Percentiles rank a stretch among this genome's conserved stretches.
These are phyloP conservation scores for Coregonus clupeaformis DNA, from an alignment of 2,113 vertebrate species.

Conservation along the genomic window DNA sequence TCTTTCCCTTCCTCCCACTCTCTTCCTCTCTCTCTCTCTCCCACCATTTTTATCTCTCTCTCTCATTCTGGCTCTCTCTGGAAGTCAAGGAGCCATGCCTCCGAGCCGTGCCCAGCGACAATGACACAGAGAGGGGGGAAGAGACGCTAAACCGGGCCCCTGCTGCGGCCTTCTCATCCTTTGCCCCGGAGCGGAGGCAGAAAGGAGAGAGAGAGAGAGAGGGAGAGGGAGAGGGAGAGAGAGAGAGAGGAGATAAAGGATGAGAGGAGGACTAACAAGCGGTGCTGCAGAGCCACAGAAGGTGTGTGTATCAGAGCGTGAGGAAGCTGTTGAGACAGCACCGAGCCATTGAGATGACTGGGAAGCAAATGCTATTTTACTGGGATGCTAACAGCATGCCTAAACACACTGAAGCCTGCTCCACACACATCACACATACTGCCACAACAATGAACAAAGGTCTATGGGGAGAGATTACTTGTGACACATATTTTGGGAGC, in stretches of 20 bases:
- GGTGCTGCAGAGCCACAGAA: conserved; percentile 62
- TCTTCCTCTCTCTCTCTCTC: too few relatives aligned
- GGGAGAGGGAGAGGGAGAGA: neutral
- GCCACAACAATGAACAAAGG: conserved; percentile 58
- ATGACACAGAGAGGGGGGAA: conserved; percentile 1
- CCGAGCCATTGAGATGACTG: conserved; percentile 60
- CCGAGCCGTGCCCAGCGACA: neutral
- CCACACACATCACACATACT: conserved; percentile 64
- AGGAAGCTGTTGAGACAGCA: conserved; percentile 67
- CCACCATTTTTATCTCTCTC: too few relatives aligned
- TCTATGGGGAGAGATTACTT: conserved; percentile 57
- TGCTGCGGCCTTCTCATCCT: conserved; percentile 29
- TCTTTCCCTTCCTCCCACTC: neutral
- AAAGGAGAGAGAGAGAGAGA: neutral
- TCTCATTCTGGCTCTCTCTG: neutral
- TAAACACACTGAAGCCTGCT: conserved; percentile 44
- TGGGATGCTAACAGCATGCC: conserved; percentile 68
- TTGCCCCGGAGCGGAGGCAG: conserved; percentile 12
- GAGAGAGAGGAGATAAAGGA: conserved; percentile 12
- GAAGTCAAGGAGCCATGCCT: conserved; percentile 1
- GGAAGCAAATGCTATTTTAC: conserved; percentile 69
- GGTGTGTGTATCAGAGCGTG: conserved; percentile 66
- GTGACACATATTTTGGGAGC: conserved; percentile 74
- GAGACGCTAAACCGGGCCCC: conserved; percentile 20
- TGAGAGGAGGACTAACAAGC: conserved; percentile 59